These are phyloP conservation scores for Autographa pulchrina DNA, from an alignment of 2,888 invertebrate genomes.

Conservation along the genomic window DNA sequence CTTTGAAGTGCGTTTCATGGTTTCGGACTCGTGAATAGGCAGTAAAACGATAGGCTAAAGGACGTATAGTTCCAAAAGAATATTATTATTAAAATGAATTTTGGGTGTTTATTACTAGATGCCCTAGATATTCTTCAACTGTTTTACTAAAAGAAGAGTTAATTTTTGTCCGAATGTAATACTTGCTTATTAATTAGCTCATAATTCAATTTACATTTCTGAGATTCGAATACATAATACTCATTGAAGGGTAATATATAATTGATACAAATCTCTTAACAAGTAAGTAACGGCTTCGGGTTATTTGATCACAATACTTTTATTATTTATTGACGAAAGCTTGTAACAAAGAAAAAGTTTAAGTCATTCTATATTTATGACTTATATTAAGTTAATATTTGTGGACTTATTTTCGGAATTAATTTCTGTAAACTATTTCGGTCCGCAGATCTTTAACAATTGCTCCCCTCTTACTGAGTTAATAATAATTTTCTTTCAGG, in stretches of 20 bases:
- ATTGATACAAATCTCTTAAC: background rate
- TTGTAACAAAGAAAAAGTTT: too few species aligned
- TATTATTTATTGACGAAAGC: background rate
- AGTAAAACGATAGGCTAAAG: background rate
- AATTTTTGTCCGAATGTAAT: background rate
- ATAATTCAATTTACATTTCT: background rate
- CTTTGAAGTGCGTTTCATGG: slow-evolving; percentile 31
- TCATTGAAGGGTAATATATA: background rate
- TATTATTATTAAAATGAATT: too few species aligned
- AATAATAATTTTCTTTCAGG: background rate
- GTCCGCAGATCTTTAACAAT: background rate
- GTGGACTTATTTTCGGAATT: background rate
- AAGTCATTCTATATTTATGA: too few species aligned
- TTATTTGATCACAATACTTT: background rate
- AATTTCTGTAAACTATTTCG: background rate
- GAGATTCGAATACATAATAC: background rate
- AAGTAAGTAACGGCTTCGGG: background rate
- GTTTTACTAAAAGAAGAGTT: background rate
- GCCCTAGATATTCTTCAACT: too few species aligned
- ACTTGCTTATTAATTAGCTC: background rate
- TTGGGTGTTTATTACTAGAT: too few species aligned
- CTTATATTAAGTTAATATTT: background rate
- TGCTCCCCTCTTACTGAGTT: background rate
- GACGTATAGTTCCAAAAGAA: background rate
- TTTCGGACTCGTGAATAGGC: slow-evolving; percentile 20